A percentile compares a stretch with the other conserved stretches of the same genome.
These are phyloP conservation scores for Nipponia nippon DNA, from an alignment of 2,113 vertebrate species.

Conservation along the genomic window DNA sequence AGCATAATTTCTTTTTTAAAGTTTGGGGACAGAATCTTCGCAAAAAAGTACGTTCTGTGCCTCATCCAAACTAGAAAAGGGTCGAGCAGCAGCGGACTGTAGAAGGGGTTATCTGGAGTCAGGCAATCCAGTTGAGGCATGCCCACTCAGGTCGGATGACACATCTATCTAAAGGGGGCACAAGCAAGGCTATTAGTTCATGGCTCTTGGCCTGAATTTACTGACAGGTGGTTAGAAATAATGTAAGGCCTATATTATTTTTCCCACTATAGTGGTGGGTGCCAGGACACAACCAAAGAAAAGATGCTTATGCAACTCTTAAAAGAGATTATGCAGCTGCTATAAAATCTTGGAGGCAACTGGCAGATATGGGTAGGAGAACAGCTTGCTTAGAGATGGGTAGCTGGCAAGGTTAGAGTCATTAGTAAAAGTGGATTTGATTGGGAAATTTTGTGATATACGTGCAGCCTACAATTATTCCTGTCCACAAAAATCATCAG, in stretches of 20 bases:
- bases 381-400: background rate
- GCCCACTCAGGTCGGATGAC: conserved; percentile 14
- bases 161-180: conserved; percentile 38
- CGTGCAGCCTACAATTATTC: background rate
- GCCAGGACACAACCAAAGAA: background rate
- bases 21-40: conserved; percentile 10
- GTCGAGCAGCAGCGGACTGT: background rate
- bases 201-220: conserved; percentile 1
- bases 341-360: background rate
- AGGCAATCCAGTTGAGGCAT: conserved; percentile 24
- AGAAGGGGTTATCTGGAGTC: conserved; percentile 31
- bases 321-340: conserved; percentile 20
- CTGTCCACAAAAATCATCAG: background rate
- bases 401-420: background rate
- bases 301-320: background rate
- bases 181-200: background rate
- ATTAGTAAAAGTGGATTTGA: background rate
- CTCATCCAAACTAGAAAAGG: background rate
- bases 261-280: background rate
- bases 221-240: conserved; percentile 54
- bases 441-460: background rate
- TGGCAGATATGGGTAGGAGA: background rate
- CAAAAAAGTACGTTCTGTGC: conserved; percentile 45
- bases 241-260: conserved; percentile 24
- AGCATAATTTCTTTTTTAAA: background rate